phyloP scores from a whole-genome alignment of 2,797 vertebrate genomes.

The Silurus aristotelis region DNA sequence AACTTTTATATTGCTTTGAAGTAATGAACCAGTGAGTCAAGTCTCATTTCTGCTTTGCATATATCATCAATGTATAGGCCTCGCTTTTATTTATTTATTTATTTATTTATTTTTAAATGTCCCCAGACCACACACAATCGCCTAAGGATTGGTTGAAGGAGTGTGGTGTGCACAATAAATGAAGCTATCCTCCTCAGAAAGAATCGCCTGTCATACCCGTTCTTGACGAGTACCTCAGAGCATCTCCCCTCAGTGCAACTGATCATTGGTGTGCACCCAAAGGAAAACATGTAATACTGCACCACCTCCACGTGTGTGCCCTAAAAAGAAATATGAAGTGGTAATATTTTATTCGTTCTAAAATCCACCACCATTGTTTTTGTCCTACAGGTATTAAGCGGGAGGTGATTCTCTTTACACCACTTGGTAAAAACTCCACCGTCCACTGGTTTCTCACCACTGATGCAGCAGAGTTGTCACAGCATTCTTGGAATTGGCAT shows the following conservation, averaged over 20 bases:
- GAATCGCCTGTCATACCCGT: neutral
- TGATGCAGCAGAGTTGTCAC: slow-evolving; percentile 8
- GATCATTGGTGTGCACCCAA: slow-evolving; percentile 24
- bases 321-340: slow-evolving; percentile 2
- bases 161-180: neutral
- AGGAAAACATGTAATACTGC: slow-evolving; percentile 14
- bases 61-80: no score
- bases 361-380: neutral
- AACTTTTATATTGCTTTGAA: neutral
- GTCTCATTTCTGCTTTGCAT: neutral
- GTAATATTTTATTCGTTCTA: slow-evolving; percentile 20
- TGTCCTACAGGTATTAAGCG: neutral
- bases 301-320: neutral
- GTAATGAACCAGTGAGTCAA: neutral
- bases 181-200: slow-evolving; percentile 2
- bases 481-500: neutral
- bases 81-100: neutral
- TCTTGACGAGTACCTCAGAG: neutral
- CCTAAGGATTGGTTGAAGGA: neutral
- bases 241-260: slow-evolving; percentile 6
- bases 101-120: neutral
- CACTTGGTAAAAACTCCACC: neutral
- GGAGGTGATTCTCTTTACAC: neutral
- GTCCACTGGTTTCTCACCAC: neutral
- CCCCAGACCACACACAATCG: neutral